Evolutionary conservation across 1,140 invertebrate species (phyloP).

Genomic region (Drosophila truncata): DNA sequence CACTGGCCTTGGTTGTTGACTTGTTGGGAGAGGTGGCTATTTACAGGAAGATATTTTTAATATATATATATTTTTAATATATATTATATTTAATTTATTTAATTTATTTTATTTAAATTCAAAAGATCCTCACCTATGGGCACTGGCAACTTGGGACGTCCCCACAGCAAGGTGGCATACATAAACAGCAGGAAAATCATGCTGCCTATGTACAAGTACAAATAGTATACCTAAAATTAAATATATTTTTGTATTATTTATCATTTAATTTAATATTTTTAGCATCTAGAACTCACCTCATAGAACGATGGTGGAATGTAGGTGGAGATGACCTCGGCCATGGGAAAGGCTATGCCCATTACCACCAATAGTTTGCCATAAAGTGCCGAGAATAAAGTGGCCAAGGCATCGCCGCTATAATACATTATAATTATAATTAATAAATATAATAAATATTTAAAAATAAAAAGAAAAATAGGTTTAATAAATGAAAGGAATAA

Average conservation of each 20-base stretch:
- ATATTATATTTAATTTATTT: too few relatives aligned
- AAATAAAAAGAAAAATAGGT: background rate
- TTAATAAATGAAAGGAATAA: too few relatives aligned
- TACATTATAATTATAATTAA: too few relatives aligned
- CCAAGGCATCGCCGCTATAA: conserved; percentile 85
- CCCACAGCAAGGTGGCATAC: conserved; percentile 91
- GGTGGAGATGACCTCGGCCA: conserved; percentile 96
- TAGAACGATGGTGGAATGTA: conserved; percentile 96
- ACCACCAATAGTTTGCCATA: conserved; percentile 97
- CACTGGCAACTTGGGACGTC: conserved; percentile 86
- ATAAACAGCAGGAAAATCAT: conserved; percentile 95
- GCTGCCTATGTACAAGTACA: conserved; percentile 95
- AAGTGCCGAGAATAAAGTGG: conserved; percentile 94
- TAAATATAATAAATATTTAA: conserved; percentile 3
- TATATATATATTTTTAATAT: too few relatives aligned
- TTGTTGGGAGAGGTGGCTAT: conserved; percentile 72
- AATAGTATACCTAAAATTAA: conserved; percentile 90
- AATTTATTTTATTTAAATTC: background rate
- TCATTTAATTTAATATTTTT: background rate
- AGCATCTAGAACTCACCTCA: conserved; percentile 88
- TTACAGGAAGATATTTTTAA: too few relatives aligned
- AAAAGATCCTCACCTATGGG: conserved; percentile 62
- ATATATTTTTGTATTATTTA: background rate
- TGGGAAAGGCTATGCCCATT: conserved; percentile 96
- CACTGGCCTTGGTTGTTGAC: conserved; percentile 61